phyloP scores from a whole-genome alignment of 2,113 vertebrate species.

The Mugil cephalus region DNA sequence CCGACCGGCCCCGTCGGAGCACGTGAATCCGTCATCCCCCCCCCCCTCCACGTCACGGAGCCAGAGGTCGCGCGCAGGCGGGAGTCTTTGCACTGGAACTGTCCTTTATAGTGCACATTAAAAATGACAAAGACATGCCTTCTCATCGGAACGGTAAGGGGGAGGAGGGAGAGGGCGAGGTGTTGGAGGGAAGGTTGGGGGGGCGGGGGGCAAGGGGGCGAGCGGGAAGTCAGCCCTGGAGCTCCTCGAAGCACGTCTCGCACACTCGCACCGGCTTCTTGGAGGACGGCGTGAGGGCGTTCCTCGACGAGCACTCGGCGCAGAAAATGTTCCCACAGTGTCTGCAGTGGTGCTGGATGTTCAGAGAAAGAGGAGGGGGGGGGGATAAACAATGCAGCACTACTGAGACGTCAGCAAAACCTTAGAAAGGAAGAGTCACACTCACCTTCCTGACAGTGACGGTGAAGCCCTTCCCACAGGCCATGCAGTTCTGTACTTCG shows the following conservation, averaged over 20 bases:
- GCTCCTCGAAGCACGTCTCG: conserved; percentile 93
- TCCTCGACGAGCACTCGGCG: conserved; percentile 93
- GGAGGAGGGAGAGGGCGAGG: not conserved
- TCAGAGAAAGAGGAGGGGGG: conserved; percentile 18
- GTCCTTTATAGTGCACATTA: conserved; percentile 85
- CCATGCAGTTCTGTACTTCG: conserved; percentile 97
- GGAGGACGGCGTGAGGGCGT: conserved; percentile 95
- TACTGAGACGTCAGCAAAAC: not conserved
- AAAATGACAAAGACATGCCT: conserved; percentile 82
- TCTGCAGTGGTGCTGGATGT: conserved; percentile 95
- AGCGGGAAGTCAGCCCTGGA: conserved; percentile 88
- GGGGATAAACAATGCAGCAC: not conserved
- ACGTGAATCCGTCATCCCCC: conserved; percentile 9
- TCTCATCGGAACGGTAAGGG: conserved; percentile 41
- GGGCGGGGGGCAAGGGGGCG: conserved; percentile 1
- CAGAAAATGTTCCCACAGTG: conserved; percentile 99
- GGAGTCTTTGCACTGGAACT: conserved; percentile 47
- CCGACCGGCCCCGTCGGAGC: conserved; percentile 8
- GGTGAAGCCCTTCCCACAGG: conserved; percentile 94
- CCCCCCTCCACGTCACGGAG: conserved; percentile 19
- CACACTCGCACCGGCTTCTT: conserved; percentile 99
- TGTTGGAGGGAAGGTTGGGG: not conserved
- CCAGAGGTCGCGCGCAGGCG: conserved; percentile 25
- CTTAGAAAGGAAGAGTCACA: not conserved
- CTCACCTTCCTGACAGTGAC: conserved; percentile 95